These are phyloP conservation scores for Taurulus bubalis DNA, from an alignment of 2,113 vertebrate species.

Conservation along the genomic window DNA sequence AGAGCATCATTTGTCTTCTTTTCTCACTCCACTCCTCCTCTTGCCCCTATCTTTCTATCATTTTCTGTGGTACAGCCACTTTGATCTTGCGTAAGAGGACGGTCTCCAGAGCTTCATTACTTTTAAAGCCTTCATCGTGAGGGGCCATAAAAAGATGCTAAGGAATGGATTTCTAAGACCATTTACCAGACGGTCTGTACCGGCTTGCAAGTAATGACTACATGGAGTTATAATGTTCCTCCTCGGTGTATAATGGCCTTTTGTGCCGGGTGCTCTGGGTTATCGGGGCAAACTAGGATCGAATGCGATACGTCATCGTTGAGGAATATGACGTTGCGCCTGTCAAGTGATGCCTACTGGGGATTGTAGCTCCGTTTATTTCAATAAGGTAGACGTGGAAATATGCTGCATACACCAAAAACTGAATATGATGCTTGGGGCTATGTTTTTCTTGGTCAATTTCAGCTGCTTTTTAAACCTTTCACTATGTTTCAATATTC, in stretches of 20 bases:
- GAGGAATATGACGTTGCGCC: conserved; percentile 44
- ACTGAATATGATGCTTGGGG: conserved; percentile 10
- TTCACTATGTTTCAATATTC: not conserved
- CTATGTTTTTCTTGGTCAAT: conserved; percentile 18
- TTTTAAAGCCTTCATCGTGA: conserved; percentile 72
- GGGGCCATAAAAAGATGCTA: conserved; percentile 78
- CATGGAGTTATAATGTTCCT: conserved; percentile 59
- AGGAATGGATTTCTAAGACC: conserved; percentile 72
- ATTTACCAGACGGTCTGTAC: conserved; percentile 65
- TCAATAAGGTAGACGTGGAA: conserved; percentile 23
- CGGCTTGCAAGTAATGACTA: conserved; percentile 64
- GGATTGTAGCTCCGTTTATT: conserved; percentile 52
- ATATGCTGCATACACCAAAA: conserved; percentile 32
- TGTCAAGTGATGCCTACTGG: conserved; percentile 35
- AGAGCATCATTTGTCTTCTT: conserved; percentile 79
- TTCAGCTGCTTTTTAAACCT: conserved; percentile 16
- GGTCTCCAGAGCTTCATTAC: conserved; percentile 77
- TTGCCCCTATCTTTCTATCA: conserved; percentile 65
- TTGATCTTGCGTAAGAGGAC: conserved; percentile 66
- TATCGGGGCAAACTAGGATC: conserved; percentile 49
- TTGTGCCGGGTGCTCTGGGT: conserved; percentile 54
- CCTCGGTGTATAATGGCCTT: conserved; percentile 49
- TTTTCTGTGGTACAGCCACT: conserved; percentile 61
- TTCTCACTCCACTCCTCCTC: conserved; percentile 60
- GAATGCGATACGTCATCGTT: conserved; percentile 46